phyloP scores from a whole-genome alignment of 2,797 vertebrate species.

The Orestias chungarensis region DNA sequence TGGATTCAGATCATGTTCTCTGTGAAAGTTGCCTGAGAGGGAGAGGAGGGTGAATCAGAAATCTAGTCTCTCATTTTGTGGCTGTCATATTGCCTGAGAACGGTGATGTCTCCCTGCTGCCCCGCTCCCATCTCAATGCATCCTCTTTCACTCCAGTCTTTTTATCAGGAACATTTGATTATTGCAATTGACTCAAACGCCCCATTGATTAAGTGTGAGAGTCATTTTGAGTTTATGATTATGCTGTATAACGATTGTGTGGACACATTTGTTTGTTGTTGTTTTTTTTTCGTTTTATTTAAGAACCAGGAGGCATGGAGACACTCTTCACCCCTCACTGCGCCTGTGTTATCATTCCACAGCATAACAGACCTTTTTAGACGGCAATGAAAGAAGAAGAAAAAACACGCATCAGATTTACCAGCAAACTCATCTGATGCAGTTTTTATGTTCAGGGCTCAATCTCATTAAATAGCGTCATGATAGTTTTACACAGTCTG shows the following conservation, averaged over 20 bases:
- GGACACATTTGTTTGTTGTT: not conserved
- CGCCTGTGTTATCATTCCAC: constrained; percentile 4
- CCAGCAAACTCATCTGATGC: constrained; percentile 5
- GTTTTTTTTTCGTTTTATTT: constrained; percentile 2
- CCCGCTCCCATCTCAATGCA: constrained; percentile 27
- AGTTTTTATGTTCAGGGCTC: constrained; percentile 11
- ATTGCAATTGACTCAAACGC: constrained; percentile 15
- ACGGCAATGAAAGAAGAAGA: constrained; percentile 8
- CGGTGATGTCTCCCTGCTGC: constrained; percentile 46
- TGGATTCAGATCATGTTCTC: constrained; percentile 39
- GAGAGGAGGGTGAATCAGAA: constrained; percentile 61
- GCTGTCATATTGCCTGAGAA: constrained; percentile 56
- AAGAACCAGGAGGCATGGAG: not conserved
- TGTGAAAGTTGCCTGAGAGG: constrained; percentile 45
- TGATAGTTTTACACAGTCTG: constrained; percentile 22
- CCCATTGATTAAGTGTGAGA: constrained; percentile 30
- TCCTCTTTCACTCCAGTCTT: constrained; percentile 33
- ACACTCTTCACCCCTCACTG: not conserved
- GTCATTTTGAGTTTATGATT: constrained; percentile 21
- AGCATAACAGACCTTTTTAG: not conserved
- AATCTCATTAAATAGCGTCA: constrained; percentile 11
- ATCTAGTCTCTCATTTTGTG: constrained; percentile 43
- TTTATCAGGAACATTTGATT: constrained; percentile 31
- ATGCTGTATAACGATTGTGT: not conserved
- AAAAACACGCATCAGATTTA: constrained; percentile 7